Evolutionary conservation across 2,113 vertebrate genomes (phyloP).

Genomic region (Coptodon rendalli): DNA sequence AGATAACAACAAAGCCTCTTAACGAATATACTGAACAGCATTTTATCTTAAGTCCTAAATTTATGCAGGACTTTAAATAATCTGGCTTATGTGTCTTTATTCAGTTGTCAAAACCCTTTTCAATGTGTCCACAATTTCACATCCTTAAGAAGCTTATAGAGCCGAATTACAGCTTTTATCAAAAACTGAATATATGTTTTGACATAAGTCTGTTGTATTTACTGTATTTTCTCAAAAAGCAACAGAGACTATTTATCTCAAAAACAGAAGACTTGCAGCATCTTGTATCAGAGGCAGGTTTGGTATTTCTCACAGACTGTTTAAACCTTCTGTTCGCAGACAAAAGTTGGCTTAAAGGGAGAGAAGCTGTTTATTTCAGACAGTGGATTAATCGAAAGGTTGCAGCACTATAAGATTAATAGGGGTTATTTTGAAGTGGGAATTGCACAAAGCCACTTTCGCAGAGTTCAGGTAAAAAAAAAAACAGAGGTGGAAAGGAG

Average conservation of each 20-base stretch:
- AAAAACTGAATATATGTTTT: not conserved
- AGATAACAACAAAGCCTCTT: not conserved
- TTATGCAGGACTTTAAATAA: not conserved
- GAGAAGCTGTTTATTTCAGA: not conserved
- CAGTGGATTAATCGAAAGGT: not conserved
- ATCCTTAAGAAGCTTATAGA: not conserved
- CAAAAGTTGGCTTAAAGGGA: not conserved
- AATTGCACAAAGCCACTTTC: not conserved
- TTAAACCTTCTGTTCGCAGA: not conserved
- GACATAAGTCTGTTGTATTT: not conserved
- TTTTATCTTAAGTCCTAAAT: not conserved
- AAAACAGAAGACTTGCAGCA: not conserved
- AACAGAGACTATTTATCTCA: not conserved
- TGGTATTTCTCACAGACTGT: not conserved
- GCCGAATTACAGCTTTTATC: not conserved
- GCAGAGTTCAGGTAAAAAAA: not conserved
- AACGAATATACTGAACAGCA: not conserved
- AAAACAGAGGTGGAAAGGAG: not conserved
- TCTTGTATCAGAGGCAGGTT: not conserved
- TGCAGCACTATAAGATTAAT: not conserved
- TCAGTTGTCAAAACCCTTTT: not conserved
- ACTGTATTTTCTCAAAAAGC: not conserved
- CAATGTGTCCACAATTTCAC: not conserved
- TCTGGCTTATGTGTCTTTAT: not conserved
- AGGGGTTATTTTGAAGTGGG: not conserved